Evolutionary conservation across 2,113 vertebrate genomes (phyloP), one percentile per base, ranked within the genome.

Genomic region (Archilochus colubris): DNA sequence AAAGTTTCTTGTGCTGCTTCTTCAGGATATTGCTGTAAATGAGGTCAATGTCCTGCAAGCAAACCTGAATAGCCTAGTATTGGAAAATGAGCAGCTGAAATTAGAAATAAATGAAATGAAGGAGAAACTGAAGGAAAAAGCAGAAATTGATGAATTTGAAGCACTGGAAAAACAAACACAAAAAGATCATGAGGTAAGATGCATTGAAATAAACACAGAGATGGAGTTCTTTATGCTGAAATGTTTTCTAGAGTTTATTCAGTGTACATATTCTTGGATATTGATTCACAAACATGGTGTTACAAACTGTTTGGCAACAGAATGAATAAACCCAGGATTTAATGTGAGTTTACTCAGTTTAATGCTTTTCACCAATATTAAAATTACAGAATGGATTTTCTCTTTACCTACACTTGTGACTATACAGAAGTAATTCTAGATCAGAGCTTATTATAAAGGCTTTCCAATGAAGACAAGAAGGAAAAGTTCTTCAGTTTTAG

Each of bases 81-180:
- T 98, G 80, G 97, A 98, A 88, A 98, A 96, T 27, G 93, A 98
- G 64, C 95, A 80, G 46, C 36, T 99, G 54, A 97, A 97, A 88
- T 90, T n/a, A 40, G 98, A 99, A 93, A 97, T 98, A 24, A 94
- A 96, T 48, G 95, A 97, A 76, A 77, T 99, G 28, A 96, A 96
- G 38, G 95, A 96, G 75, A 98, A 98, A 64, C 95, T 99, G 40
- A 96, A 98, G 59, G 99, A 99, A 89, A 98, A 97, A 88, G 80
- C 38, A 27, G 98, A 99, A 67, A 89, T 94, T 15, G 98, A 98
- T 7, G 99, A 99, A 96, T 99, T 99, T 94, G 97, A 98, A 75
- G 84, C 82, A 74, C 97, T 99, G 57, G 99, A 99, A 97, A 97
- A 98, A 58, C 97, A 98, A 95, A 92, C 97, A 74, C 94, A 93